Percentiles rank a stretch among this genome's conserved stretches.
Conservation (phyloP, 2,797 vertebrate species). For the Malurus splendens region DNA sequence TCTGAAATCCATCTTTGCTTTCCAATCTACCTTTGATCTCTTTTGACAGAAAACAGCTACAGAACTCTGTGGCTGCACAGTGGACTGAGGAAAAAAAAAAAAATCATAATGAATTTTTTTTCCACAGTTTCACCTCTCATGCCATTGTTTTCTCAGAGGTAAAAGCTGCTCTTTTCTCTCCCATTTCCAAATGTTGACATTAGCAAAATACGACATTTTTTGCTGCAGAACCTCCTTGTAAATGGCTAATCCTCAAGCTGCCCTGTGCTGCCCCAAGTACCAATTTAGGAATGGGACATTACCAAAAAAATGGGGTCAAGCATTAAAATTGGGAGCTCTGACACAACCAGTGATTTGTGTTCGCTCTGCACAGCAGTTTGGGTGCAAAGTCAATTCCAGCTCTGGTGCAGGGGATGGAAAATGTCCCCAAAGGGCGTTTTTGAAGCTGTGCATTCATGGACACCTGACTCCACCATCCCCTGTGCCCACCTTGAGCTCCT, state of each 20-base stretch:
- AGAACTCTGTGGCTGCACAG: neutral
- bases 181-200: neutral
- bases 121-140: neutral
- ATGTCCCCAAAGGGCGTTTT: neutral
- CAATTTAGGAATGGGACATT: neutral
- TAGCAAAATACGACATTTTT: neutral
- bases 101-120: neutral
- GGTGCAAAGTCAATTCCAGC: neutral
- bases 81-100: neutral
- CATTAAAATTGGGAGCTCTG: neutral
- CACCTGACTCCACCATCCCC: neutral
- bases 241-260: neutral
- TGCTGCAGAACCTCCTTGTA: neutral
- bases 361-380: neutral
- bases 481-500: neutral
- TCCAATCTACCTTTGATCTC: neutral
- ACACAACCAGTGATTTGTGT: neutral
- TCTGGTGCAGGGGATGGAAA: neutral
- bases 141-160: neutral
- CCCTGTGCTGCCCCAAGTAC: neutral
- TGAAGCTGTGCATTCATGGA: rapidly evolving
- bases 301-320: rapidly evolving
- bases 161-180: neutral
- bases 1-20: neutral
- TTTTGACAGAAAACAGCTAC: neutral